Percentiles rank a stretch among this genome's conserved stretches.
Conservation (phyloP, 2,888 invertebrate genomes). For the Pherbina coryleti region DNA sequence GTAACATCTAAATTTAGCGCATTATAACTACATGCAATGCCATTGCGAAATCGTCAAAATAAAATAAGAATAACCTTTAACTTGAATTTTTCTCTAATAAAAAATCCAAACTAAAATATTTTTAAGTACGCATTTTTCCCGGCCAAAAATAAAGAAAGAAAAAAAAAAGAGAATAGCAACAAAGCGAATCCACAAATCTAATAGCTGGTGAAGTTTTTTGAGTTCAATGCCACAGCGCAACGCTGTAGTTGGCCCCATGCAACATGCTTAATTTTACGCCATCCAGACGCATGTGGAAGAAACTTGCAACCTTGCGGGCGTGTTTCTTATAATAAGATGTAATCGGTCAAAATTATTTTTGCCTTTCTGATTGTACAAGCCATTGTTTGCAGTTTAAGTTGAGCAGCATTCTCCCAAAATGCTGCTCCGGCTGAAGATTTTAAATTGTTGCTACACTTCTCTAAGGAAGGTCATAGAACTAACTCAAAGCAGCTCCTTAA, state of each 20-base stretch:
- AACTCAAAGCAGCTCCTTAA: too few relatives aligned
- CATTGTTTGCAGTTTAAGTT: slow-evolving; percentile 37
- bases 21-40: too few relatives aligned
- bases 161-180: neutral
- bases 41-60: too few relatives aligned
- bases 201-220: neutral
- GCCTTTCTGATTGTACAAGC: slow-evolving; percentile 47
- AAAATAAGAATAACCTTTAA: too few relatives aligned
- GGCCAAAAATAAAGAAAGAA: too few relatives aligned
- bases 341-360: slow-evolving; percentile 67
- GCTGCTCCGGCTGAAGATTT: too few relatives aligned
- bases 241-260: neutral
- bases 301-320: neutral
- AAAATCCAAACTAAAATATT: too few relatives aligned
- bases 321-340: slow-evolving; percentile 62
- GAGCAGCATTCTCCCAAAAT: too few relatives aligned
- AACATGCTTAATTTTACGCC: neutral
- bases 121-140: neutral
- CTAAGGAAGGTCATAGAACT: too few relatives aligned
- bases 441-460: too few relatives aligned
- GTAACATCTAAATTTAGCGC: too few relatives aligned
- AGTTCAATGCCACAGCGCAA: neutral
- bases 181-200: neutral
- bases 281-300: neutral
- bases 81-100: too few relatives aligned